These are phyloP conservation scores for Ormia ochracea DNA, from an alignment of 2,888 invertebrate species.

Conservation along the genomic window DNA sequence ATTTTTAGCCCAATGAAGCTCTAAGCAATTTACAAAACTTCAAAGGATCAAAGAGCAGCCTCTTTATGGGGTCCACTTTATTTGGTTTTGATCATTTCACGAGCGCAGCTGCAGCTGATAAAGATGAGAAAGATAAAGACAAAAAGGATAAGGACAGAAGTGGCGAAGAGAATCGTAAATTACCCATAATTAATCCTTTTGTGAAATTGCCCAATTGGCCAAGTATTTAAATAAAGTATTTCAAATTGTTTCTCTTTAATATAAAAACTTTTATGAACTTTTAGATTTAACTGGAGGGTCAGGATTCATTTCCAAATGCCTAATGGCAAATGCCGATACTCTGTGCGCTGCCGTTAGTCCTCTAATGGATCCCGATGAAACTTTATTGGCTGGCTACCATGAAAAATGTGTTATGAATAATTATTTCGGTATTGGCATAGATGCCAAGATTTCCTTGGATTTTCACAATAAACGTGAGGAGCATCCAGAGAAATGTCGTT, in stretches of 20 bases:
- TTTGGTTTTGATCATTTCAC: constrained; percentile 74
- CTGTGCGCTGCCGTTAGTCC: constrained; percentile 97
- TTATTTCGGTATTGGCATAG: constrained; percentile 98
- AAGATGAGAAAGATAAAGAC: constrained; percentile 74
- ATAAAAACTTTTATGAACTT: neutral
- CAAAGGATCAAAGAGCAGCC: constrained; percentile 80
- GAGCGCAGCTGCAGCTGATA: constrained; percentile 72
- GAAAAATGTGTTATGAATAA: constrained; percentile 99
- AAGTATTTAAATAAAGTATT: constrained; percentile 80
- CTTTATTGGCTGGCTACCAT: constrained; percentile 90
- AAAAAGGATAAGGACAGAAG: constrained; percentile 70
- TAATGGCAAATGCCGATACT: constrained; percentile 96
- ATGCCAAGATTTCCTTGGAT: constrained; percentile 97
- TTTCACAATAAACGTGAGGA: constrained; percentile 98
- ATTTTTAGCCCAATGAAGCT: constrained; percentile 74
- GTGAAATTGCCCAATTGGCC: constrained; percentile 93
- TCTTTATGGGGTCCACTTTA: constrained; percentile 77
- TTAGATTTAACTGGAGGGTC: constrained; percentile 73
- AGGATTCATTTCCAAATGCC: constrained; percentile 95
- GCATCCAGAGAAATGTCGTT: constrained; percentile 96
- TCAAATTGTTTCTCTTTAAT: neutral
- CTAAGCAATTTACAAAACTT: constrained; percentile 77
- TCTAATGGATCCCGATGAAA: constrained; percentile 94
- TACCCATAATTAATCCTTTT: constrained; percentile 93
- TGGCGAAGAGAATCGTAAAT: constrained; percentile 81